Evolutionary conservation across 2,113 vertebrate species (phyloP), one percentile per base, ranked within the genome.

Genomic region (Menidia beryllina): DNA sequence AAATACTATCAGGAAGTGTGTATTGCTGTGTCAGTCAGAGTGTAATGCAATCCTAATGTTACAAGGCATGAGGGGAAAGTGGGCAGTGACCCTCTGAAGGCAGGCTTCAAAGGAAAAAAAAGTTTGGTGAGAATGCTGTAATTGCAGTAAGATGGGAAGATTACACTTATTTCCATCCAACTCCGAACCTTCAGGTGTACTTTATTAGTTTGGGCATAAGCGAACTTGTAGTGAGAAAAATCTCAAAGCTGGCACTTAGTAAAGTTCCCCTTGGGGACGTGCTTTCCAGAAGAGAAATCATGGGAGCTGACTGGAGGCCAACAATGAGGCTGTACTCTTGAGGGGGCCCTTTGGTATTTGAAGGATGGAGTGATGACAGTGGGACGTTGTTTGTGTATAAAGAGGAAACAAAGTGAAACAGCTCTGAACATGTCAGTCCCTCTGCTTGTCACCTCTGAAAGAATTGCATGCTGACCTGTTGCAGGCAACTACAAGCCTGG

Each of bases 281-380:
- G 77, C 57, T 75, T 57, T 79, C 63, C 69, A 60, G 67, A 71
- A 47, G 72, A 62, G 78, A 77, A 79, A 73, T 70, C 50, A 67
- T 52, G 72, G 71, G 66, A 79, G 73, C 86, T 30, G 54, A 73
- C 65, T 27, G 20, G 79, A 68, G 82, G 78, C 72, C 82, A 55
- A n/a, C 20, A 12, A 53, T 43, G 50, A 53, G 78, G 57, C 66
- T 47, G 0, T 11, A 47, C 76, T 84, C 84, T 77, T 70, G 58
- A 81, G 64, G 88, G 85, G 78, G 76, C 72, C 79, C 81, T 84
- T 73, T 82, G 82, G 83, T 77, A 86, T 86, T 87, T 91, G 83
- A 92, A 75, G 86, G 88, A 89, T 89, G 88, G 85, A 85, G 89
- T 91, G 90, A 82, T 89, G 91, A 92, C 87, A 91, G 89, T 81